Conservation (phyloP, 2,113 vertebrate genomes). For the Saguinus midas region DNA sequence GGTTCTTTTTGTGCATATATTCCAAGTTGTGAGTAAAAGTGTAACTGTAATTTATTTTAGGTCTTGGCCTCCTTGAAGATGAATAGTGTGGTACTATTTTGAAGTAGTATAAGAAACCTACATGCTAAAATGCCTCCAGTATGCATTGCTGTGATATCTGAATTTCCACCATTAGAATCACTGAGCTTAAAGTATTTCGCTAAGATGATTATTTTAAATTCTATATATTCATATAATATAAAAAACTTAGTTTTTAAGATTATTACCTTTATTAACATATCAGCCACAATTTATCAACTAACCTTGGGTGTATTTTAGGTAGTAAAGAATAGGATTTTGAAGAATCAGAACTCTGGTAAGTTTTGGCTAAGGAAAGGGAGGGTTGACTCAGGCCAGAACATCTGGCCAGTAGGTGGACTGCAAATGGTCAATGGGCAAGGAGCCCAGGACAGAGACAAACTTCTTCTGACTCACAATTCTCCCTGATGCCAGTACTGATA, state of each 20-base stretch:
- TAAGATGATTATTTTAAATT: neutral
- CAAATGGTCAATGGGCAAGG: neutral
- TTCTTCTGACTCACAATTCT: neutral
- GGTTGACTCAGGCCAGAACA: neutral
- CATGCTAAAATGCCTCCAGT: slow-evolving; percentile 3
- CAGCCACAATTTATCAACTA: slow-evolving; percentile 3
- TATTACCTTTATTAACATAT: neutral
- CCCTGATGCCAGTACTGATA: neutral
- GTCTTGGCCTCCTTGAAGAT: neutral
- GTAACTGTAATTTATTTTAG: slow-evolving; percentile 18
- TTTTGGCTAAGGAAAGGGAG: neutral
- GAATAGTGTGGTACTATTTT: neutral
- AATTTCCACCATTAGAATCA: neutral
- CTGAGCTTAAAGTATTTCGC: slow-evolving; percentile 28
- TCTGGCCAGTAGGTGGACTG: neutral
- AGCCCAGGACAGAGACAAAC: neutral
- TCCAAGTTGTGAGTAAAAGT: slow-evolving; percentile 19
- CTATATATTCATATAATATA: neutral
- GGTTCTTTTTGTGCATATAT: neutral
- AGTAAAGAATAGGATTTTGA: slow-evolving; percentile 49
- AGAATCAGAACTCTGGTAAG: neutral
- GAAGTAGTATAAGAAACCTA: neutral
- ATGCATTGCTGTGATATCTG: neutral
- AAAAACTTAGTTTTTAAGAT: slow-evolving; percentile 22
- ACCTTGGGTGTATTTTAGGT: neutral